A percentile compares a stretch with the other conserved stretches of the same genome.
Conservation (phyloP, 2,113 vertebrate species). For the Anhinga anhinga region DNA sequence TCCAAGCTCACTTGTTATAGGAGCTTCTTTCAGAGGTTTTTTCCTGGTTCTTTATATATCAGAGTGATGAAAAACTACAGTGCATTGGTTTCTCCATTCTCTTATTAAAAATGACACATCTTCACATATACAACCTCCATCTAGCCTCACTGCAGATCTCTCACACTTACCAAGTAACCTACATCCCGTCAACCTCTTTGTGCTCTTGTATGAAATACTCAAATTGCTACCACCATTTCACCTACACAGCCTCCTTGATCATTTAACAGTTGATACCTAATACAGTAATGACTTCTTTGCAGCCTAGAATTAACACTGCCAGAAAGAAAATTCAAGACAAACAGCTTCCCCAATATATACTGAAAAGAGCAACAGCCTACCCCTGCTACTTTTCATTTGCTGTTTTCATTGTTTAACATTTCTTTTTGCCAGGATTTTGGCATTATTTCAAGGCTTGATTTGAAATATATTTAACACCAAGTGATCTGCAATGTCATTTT, state of each 20-base stretch:
- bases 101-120: background rate
- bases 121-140: background rate
- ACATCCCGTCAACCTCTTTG: background rate
- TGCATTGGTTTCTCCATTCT: background rate
- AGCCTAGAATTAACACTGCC: conserved; percentile 4
- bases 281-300: background rate
- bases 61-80: background rate
- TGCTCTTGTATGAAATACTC: background rate
- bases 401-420: conserved; percentile 50
- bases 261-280: background rate
- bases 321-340: conserved; percentile 45
- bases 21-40: background rate
- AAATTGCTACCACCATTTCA: background rate
- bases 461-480: conserved; percentile 55
- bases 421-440: conserved; percentile 52
- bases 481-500: conserved; percentile 19
- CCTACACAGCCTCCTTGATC: background rate
- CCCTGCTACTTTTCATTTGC: conserved; percentile 44
- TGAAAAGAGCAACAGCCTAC: conserved; percentile 28
- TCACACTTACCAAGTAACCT: background rate
- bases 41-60: background rate
- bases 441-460: conserved; percentile 35
- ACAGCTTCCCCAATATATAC: conserved; percentile 28
- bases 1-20: background rate
- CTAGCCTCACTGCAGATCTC: background rate